Percentiles rank a stretch among this genome's conserved stretches.
Conservation (phyloP, 2,113 vertebrate species). For the Zapornia atra region DNA sequence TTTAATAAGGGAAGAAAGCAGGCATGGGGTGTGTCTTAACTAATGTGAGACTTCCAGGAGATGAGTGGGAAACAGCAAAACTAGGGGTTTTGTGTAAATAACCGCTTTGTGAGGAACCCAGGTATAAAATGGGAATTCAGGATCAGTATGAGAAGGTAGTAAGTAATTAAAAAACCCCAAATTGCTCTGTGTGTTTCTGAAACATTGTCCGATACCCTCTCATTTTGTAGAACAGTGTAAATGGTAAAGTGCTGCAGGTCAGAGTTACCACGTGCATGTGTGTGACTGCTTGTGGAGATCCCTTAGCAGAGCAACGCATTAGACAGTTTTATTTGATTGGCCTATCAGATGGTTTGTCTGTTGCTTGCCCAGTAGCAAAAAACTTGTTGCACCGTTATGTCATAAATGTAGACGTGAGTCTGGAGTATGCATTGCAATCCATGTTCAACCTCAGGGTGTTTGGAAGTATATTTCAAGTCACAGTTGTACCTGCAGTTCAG, state of each 20-base stretch:
- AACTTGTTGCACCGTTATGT: not conserved
- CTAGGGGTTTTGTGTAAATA: not conserved
- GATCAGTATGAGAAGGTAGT: not conserved
- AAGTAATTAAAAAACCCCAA: not conserved
- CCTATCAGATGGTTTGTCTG: not conserved
- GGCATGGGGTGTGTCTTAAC: not conserved
- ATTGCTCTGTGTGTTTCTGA: not conserved
- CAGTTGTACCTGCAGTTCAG: not conserved
- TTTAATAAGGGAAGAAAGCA: not conserved
- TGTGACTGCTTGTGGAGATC: not conserved
- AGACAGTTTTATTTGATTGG: not conserved
- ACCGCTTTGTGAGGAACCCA: not conserved
- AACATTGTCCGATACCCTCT: not conserved
- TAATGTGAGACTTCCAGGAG: not conserved
- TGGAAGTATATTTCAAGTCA: not conserved
- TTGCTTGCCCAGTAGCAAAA: not conserved
- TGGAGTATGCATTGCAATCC: not conserved
- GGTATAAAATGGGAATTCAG: not conserved
- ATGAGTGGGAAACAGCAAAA: not conserved
- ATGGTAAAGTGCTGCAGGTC: not conserved
- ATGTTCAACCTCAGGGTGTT: not conserved
- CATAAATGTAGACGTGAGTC: not conserved
- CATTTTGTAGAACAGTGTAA: not conserved
- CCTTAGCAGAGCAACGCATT: not conserved
- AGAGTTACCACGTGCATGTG: not conserved